Percentiles rank a stretch among this genome's conserved stretches.
Conservation (phyloP, 1,140 invertebrate species). For the Hypothenemus hampei region DNA sequence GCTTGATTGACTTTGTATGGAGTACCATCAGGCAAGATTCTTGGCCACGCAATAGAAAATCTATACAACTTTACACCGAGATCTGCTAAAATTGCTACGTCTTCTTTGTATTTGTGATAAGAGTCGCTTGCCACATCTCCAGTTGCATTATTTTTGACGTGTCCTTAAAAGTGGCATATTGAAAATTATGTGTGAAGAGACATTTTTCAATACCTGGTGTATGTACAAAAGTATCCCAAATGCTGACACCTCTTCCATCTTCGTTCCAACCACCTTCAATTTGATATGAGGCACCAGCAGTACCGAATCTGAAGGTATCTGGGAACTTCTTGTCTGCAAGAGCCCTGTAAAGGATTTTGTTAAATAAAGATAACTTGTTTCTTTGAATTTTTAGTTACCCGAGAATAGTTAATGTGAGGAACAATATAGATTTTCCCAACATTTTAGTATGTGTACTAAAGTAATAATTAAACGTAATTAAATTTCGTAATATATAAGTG, state of each 20-base stretch:
- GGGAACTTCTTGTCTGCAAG: conserved; percentile 44
- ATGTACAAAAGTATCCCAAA: conserved; percentile 33
- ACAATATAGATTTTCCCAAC: no score
- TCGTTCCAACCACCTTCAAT: conserved; percentile 56
- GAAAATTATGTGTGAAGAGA: background rate
- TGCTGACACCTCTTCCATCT: conserved; percentile 41
- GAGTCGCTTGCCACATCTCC: conserved; percentile 14
- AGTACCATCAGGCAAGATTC: conserved; percentile 39
- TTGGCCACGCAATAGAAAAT: conserved; percentile 59
- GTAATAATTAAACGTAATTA: no score
- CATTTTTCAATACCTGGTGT: background rate
- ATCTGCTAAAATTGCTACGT: conserved; percentile 48
- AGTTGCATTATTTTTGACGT: conserved; percentile 13
- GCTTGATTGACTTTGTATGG: conserved; percentile 52
- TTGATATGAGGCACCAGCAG: conserved; percentile 52
- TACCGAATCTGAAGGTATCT: conserved; percentile 50
- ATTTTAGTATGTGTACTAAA: no score
- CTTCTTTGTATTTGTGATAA: conserved; percentile 50
- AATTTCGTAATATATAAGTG: no score
- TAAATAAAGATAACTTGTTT: no score
- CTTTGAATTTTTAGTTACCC: no score
- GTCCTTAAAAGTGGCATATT: background rate
- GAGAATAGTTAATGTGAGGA: no score
- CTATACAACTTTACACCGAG: conserved; percentile 49
- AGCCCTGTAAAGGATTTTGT: conserved; percentile 9